Evolutionary conservation across 2,113 vertebrate genomes (phyloP).

Genomic region (Cochlearius cochlearius): DNA sequence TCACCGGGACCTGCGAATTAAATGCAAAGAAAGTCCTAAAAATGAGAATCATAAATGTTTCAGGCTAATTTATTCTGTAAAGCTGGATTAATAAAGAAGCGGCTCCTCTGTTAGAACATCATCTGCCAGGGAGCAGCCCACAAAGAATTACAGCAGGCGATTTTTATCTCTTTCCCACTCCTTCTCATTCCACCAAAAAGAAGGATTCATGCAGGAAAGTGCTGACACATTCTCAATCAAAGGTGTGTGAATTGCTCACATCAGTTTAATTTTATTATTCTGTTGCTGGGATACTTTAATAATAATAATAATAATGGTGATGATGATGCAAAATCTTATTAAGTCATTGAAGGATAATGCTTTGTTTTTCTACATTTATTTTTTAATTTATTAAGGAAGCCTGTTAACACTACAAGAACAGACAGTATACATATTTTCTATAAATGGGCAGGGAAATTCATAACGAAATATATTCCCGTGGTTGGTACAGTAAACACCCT

Average conservation of each 20-base stretch:
- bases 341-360: slow-evolving; percentile 56
- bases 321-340: slow-evolving; percentile 61
- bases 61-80: slow-evolving; percentile 49
- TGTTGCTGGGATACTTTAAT: slow-evolving; percentile 59
- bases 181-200: slow-evolving; percentile 47
- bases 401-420: slow-evolving; percentile 37
- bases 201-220: slow-evolving; percentile 52
- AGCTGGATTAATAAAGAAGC: slow-evolving; percentile 40
- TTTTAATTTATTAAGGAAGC: slow-evolving; percentile 59
- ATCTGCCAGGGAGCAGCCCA: slow-evolving; percentile 23
- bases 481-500: slow-evolving; percentile 9
- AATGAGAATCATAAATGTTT: slow-evolving; percentile 42
- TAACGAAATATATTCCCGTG: neutral
- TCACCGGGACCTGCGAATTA: neutral
- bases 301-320: slow-evolving; percentile 46
- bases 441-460: slow-evolving; percentile 32
- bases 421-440: slow-evolving; percentile 21
- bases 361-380: slow-evolving; percentile 61
- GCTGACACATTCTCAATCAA: slow-evolving; percentile 66
- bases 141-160: slow-evolving; percentile 7
- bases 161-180: slow-evolving; percentile 65
- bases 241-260: slow-evolving; percentile 59
- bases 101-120: slow-evolving; percentile 21
- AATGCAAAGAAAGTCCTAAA: slow-evolving; percentile 17
- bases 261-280: slow-evolving; percentile 60